Evolutionary conservation across 1,140 invertebrate species (phyloP), one percentile per base, ranked within the genome.

Genomic region (Drosophila arawakana): DNA sequence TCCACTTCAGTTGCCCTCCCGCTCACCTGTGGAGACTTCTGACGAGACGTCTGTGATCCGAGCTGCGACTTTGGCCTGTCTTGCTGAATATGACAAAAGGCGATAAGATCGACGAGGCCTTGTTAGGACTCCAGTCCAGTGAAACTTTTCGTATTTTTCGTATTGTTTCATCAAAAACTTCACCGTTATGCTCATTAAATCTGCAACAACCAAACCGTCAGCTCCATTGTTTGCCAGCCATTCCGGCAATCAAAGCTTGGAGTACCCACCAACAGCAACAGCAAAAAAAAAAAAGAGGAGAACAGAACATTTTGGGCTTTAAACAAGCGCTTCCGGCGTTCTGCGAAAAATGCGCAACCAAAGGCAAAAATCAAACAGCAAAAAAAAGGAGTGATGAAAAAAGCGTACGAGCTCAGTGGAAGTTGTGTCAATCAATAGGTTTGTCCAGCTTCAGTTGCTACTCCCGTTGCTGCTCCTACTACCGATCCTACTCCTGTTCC

Each of bases 381-480:
- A 57, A 71, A 13, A 60, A 44, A 15, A 11, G 7, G 18, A 54
- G 25, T 21, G 30, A 11, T 4, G 3, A 43, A 43, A 41, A 71
- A 66, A 61, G 66, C 67, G 46, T 60, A 73, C 81, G 76, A 78
- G 74, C 73, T 73, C 75, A 79, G 44, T 79, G 85, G 76, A 90
- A 91, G 88, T 88, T 91, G 83, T 91, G 88, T 91, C 88, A 91
- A 91, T 91, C 88, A 91, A 91, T 91, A 91, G 76, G 76, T 81
- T 91, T 74, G 80, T 74, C 52, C 82, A 68, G 80, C 73, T 70
- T 3, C 41, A 2, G 3, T 25, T 15, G 2, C 49, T 21, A n/a
- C 18, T 68, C 55, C 39, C 43, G 44, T 35, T 30, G 4, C 49
- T 43, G 11, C 39, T 39, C 2, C n/a, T 15, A 5, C 7, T 39